These are phyloP conservation scores for Bursaphelenchus okinawaensis DNA, from an alignment of 2,888 invertebrate species.

Conservation along the genomic window DNA sequence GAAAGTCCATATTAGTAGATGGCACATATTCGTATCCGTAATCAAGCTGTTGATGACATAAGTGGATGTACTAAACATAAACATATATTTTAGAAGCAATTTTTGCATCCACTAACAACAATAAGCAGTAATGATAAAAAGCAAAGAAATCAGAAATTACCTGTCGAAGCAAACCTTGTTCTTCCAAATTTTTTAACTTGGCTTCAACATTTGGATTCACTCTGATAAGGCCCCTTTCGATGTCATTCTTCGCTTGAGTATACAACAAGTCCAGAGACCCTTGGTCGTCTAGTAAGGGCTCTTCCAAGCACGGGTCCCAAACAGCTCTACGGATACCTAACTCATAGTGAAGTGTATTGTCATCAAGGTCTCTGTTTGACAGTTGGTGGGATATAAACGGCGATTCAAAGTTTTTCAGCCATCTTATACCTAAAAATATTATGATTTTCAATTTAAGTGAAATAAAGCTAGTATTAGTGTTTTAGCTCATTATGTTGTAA, in stretches of 20 bases:
- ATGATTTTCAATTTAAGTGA: background rate
- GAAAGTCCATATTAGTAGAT: slow-evolving; percentile 73
- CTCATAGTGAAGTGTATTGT: slow-evolving; percentile 4
- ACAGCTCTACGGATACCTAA: slow-evolving; percentile 12
- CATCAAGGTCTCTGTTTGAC: slow-evolving; percentile 30
- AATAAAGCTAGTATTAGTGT: background rate
- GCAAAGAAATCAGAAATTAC: slow-evolving; percentile 10
- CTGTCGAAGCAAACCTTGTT: slow-evolving; percentile 23
- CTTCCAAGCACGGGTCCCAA: slow-evolving; percentile 44
- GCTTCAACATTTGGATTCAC: slow-evolving; percentile 15
- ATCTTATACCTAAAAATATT: slow-evolving; percentile 65
- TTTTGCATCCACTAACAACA: background rate
- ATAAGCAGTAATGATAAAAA: background rate
- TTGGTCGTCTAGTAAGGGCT: slow-evolving; percentile 40
- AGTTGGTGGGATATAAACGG: slow-evolving; percentile 77
- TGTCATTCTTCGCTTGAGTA: slow-evolving; percentile 33
- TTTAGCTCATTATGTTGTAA: too few relatives aligned
- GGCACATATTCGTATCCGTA: slow-evolving; percentile 82
- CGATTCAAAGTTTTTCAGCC: slow-evolving; percentile 91
- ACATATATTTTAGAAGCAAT: background rate
- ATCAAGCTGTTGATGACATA: slow-evolving; percentile 76
- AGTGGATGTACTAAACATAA: slow-evolving; percentile 64
- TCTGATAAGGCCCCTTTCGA: slow-evolving; percentile 25
- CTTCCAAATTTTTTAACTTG: slow-evolving; percentile 22
- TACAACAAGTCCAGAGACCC: slow-evolving; percentile 36